phyloP scores from a whole-genome alignment of 2,888 invertebrate genomes.

The Chrysina gloriosa region DNA sequence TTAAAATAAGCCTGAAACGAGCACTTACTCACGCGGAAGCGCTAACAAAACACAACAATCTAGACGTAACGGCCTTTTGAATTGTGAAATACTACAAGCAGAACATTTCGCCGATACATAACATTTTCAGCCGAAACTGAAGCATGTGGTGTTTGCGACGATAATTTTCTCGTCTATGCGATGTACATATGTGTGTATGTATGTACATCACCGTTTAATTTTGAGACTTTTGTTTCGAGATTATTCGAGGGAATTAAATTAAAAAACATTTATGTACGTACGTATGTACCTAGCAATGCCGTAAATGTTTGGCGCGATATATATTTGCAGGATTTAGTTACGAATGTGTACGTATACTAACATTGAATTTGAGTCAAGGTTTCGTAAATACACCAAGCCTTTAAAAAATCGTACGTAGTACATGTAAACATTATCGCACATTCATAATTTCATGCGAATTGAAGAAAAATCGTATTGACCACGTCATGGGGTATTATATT shows the following conservation, averaged over 20 bases:
- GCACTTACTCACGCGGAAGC: not conserved
- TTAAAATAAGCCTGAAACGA: not conserved
- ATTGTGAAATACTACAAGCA: not conserved
- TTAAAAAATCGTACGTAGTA: constrained; percentile 7
- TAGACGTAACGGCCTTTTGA: too few species aligned
- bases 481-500: not conserved
- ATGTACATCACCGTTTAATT: too few species aligned
- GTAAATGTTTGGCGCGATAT: too few species aligned
- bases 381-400: not conserved
- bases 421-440: constrained; percentile 7
- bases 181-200: too few species aligned
- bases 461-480: not conserved
- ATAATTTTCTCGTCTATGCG: too few species aligned
- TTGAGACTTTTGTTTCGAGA: too few species aligned
- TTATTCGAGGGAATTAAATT: too few species aligned
- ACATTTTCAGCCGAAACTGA: not conserved
- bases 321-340: too few species aligned
- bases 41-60: too few species aligned
- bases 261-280: too few species aligned
- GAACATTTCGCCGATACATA: not conserved
- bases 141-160: not conserved
- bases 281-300: too few species aligned
- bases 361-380: constrained; percentile 9
- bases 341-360: too few species aligned
- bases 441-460: not conserved